These are phyloP conservation scores for Scleropages formosus DNA, from an alignment of 2,797 vertebrate species.

Conservation along the genomic window DNA sequence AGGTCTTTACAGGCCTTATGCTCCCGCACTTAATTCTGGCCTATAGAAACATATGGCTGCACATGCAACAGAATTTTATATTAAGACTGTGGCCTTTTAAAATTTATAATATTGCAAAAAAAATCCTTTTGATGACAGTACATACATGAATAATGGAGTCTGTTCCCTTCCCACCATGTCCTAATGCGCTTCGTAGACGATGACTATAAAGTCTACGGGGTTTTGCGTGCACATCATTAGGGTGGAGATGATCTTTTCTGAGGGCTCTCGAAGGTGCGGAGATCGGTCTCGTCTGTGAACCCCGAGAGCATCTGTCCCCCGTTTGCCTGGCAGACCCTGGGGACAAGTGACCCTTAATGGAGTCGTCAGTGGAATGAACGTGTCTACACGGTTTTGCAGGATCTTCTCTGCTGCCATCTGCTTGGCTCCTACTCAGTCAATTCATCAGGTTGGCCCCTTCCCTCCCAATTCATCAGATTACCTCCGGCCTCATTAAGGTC, in stretches of 20 bases:
- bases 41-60: not conserved
- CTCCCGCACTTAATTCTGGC: not conserved
- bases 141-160: not conserved
- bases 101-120: conserved; percentile 1
- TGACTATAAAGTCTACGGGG: not conserved
- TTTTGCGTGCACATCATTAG: not conserved
- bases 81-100: conserved; percentile 10
- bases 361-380: too few species aligned
- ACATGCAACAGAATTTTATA: not conserved
- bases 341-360: too few species aligned
- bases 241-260: not conserved
- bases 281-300: too few species aligned
- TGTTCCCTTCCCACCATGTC: not conserved
- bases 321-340: too few species aligned
- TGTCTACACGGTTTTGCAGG: too few species aligned
- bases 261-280: too few species aligned
- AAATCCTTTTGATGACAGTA: not conserved
- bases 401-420: too few species aligned
- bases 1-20: not conserved
- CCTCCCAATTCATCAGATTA: too few species aligned
- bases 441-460: too few species aligned
- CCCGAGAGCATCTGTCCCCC: too few species aligned
- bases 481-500: too few species aligned
- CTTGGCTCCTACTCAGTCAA: too few species aligned
- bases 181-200: not conserved